phyloP scores from a whole-genome alignment of 2,888 invertebrate species.

The Dasysyrphus tricinctus region DNA sequence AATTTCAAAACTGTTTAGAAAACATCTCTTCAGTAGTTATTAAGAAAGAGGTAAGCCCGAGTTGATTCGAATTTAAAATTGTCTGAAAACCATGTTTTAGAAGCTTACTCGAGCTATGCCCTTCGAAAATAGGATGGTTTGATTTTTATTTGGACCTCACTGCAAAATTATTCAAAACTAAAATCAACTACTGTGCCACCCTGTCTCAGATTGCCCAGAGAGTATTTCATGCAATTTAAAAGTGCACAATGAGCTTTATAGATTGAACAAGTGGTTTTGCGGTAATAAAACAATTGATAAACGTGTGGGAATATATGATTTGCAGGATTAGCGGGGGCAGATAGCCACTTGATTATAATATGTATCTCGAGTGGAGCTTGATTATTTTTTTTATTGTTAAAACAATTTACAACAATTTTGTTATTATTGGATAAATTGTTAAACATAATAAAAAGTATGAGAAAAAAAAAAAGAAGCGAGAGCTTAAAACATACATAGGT shows the following conservation, averaged over 20 bases:
- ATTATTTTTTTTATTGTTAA: not conserved
- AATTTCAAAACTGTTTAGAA: no score
- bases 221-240: conserved; percentile 7
- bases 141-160: no score
- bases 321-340: conserved; percentile 22
- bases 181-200: not conserved
- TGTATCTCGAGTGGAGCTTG: conserved; percentile 24
- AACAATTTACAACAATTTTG: not conserved
- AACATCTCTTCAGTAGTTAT: no score
- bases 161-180: no score
- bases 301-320: conserved; percentile 42
- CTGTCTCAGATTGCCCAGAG: not conserved
- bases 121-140: no score
- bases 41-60: no score
- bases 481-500: no score
- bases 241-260: conserved; percentile 46
- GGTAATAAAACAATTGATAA: conserved; percentile 15
- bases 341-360: conserved; percentile 20
- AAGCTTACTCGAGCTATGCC: no score
- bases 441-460: not conserved
- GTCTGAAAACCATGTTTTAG: no score
- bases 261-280: conserved; percentile 55
- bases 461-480: no score
- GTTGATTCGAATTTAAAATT: no score
- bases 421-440: conserved; percentile 2